Conservation (phyloP, 2,888 invertebrate species). For the Drosophila koepferae region DNA sequence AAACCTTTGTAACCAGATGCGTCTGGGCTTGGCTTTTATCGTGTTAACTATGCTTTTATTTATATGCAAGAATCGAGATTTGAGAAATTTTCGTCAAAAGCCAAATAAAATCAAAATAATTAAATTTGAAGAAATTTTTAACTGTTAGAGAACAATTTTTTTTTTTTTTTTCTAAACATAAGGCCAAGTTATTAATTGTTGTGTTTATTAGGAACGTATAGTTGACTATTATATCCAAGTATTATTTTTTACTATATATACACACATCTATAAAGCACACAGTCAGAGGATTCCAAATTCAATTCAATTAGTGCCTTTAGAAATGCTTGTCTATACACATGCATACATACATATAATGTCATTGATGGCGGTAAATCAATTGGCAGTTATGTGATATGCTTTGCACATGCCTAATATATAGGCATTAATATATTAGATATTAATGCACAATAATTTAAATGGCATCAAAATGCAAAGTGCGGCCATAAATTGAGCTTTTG, state of each 20-base stretch:
- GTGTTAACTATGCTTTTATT: neutral
- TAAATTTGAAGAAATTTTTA: too few relatives aligned
- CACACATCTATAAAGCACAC: neutral
- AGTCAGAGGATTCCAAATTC: neutral
- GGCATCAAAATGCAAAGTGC: slow-evolving; percentile 39
- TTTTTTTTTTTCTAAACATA: too few relatives aligned
- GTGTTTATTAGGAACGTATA: too few relatives aligned
- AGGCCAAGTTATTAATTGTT: too few relatives aligned
- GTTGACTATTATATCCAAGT: neutral
- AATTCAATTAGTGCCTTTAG: slow-evolving; percentile 7
- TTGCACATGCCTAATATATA: slow-evolving; percentile 4
- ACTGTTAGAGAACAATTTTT: too few relatives aligned
- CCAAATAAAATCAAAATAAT: too few relatives aligned
- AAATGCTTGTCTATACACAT: neutral
- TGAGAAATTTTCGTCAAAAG: neutral
- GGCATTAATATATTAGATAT: slow-evolving; percentile 15
- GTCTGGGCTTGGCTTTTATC: neutral
- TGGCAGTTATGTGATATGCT: neutral
- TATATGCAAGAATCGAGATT: neutral
- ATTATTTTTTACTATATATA: too few relatives aligned
- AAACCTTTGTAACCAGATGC: neutral
- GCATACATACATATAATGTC: neutral
- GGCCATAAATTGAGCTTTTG: slow-evolving; percentile 39
- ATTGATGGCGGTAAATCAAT: slow-evolving; percentile 22
- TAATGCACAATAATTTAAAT: slow-evolving; percentile 47